phyloP scores from a whole-genome alignment of 2,797 vertebrate species.

The Anableps anableps region DNA sequence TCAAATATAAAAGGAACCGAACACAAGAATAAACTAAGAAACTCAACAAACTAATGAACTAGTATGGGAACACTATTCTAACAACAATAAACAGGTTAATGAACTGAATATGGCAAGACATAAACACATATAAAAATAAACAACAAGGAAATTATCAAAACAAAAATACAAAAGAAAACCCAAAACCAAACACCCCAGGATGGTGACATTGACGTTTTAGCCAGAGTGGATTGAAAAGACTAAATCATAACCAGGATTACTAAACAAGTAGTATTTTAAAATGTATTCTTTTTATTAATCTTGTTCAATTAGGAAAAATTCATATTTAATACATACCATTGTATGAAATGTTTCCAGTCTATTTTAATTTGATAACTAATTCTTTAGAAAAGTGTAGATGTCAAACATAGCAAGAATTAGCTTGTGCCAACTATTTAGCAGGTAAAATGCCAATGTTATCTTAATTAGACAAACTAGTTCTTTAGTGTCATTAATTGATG shows the following conservation, averaged over 20 bases:
- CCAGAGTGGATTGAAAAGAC: not conserved
- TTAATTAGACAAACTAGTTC: not conserved
- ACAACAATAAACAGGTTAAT: not conserved
- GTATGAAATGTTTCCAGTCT: no score
- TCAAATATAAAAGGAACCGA: not conserved
- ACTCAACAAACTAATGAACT: no score
- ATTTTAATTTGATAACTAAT: not conserved
- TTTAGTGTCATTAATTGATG: not conserved
- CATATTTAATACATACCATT: no score
- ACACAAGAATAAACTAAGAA: no score
- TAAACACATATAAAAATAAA: not conserved
- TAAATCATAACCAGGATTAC: not conserved
- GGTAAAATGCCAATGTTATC: not conserved
- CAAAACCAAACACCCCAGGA: no score
- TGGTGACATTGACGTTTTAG: no score
- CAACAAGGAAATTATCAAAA: not conserved
- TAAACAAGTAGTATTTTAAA: not conserved
- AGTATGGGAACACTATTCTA: no score
- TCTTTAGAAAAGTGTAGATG: not conserved
- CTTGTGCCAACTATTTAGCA: not conserved
- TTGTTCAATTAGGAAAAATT: not conserved
- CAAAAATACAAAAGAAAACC: no score
- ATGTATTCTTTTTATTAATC: not conserved
- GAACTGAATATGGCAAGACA: not conserved
- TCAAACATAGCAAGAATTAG: not conserved